These are phyloP conservation scores for Alligator sinensis DNA, from an alignment of 2,113 vertebrate species.

Conservation along the genomic window DNA sequence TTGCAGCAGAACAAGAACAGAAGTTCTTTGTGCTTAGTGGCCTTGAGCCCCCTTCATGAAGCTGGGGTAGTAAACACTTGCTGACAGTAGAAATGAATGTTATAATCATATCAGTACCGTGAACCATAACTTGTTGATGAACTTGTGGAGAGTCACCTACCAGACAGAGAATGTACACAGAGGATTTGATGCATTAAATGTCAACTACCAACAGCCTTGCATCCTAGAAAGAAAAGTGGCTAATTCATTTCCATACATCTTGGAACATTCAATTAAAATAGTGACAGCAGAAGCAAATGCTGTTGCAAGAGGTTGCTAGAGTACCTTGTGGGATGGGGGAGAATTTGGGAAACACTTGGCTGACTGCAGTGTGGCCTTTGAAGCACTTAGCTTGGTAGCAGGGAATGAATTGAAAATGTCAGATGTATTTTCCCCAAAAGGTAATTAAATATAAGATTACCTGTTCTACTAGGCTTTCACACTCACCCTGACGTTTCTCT, in stretches of 20 bases:
- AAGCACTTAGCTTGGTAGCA: neutral
- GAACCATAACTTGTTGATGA: conserved; percentile 75
- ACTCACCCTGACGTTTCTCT: neutral
- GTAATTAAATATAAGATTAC: neutral
- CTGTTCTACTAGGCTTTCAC: neutral
- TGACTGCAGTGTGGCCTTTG: neutral
- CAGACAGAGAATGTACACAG: conserved; percentile 68
- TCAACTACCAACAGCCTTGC: conserved; percentile 65
- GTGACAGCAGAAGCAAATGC: conserved; percentile 70
- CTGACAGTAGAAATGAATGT: conserved; percentile 75
- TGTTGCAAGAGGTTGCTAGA: conserved; percentile 55
- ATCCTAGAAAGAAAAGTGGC: conserved; percentile 73
- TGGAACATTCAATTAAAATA: conserved; percentile 70
- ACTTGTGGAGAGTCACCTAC: conserved; percentile 72
- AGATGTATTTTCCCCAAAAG: neutral
- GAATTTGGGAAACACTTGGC: conserved; percentile 37
- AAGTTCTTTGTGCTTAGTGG: conserved; percentile 47
- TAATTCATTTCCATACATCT: conserved; percentile 75
- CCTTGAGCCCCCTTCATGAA: conserved; percentile 65
- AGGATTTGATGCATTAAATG: conserved; percentile 74
- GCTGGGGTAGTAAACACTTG: conserved; percentile 67
- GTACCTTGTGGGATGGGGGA: neutral
- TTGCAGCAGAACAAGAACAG: conserved; percentile 58
- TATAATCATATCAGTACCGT: conserved; percentile 69
- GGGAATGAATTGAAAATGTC: neutral